Conservation (phyloP, 2,888 invertebrate species). For the Tetheella fluctuosa region DNA sequence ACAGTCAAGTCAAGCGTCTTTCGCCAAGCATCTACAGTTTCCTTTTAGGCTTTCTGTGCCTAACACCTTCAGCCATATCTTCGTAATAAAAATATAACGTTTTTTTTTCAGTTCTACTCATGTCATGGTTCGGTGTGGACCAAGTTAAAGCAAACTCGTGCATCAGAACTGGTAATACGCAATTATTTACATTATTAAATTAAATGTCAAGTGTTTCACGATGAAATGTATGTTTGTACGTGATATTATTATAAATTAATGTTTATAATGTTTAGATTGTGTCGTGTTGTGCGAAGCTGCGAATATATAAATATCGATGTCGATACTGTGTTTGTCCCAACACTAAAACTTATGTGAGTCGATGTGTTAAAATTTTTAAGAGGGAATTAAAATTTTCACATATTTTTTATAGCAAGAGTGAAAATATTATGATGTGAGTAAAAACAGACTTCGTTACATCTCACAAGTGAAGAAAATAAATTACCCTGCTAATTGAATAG, state of each 20-base stretch:
- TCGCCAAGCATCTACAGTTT: neutral
- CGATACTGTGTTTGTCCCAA: neutral
- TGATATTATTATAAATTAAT: constrained; percentile 28
- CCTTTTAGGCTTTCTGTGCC: no score
- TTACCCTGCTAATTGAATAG: neutral
- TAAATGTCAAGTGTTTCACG: constrained; percentile 36
- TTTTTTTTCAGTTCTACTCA: constrained; percentile 77
- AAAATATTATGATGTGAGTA: constrained; percentile 1
- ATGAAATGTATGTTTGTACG: constrained; percentile 41
- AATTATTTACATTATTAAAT: constrained; percentile 24
- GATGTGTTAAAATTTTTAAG: neutral
- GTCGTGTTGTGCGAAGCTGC: constrained; percentile 47
- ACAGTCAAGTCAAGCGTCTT: no score
- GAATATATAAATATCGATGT: constrained; percentile 37
- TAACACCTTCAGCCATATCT: neutral
- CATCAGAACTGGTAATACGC: constrained; percentile 79
- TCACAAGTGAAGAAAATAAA: constrained; percentile 14
- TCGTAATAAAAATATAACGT: constrained; percentile 11
- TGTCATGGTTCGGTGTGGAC: constrained; percentile 83
- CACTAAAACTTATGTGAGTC: neutral
- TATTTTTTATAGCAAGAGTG: no score
- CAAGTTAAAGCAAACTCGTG: constrained; percentile 79
- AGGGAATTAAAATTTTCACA: no score
- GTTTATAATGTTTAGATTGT: constrained; percentile 10
- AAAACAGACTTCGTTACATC: no score